Evolutionary conservation across 2,888 invertebrate species (phyloP), one percentile per base, ranked within the genome.

Genomic region (Epicampocera succincta): DNA sequence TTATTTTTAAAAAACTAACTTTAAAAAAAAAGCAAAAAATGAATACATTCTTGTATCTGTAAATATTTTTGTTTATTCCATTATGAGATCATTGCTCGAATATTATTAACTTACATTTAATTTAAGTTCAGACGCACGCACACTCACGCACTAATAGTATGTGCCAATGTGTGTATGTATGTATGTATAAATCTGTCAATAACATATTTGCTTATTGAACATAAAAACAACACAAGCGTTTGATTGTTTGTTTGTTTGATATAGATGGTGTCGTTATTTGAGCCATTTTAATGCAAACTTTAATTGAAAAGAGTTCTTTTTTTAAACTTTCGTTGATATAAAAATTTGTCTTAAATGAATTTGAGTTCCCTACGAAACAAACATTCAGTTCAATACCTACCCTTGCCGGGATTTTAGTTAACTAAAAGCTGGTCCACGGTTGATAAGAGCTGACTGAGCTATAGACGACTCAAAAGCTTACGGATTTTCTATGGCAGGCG

Each of bases 11-110:
- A 33, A 9, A 46, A n/a, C 15, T 15, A 15, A 17, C 6, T 46
- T 46, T 17, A 29, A 25, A 44, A 44, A 21, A 8, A 13, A 46
- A 71, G 0, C 19, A 25, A 42, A 29, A 54, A 52, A 63, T 4
- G 44, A 52, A 2, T 58, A 2, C n/a, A n/a, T n/a, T n/a, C n/a
- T n/a, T n/a, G n/a, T n/a, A n/a, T n/a, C n/a, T n/a, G n/a, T n/a
- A n/a, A n/a, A n/a, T n/a, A n/a, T 54, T n/a, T 61, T 68, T 72
- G 52, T 15, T 66, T 42, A 29, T 58, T 66, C 44, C 44, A 60
- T 50, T 66, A 73, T 79, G 78, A 79, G 72, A 79, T 79, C 78
- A 79, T 73, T 72, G 58, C 21, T 58, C 17, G 40, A 60, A 60
- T 71, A 80, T 40, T 48, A 71, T n/a, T n/a, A n/a, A n/a, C 71